Base-by-base conservation (phyloP, 1,140 invertebrate species). In the Aphelenchoides fujianensis region DNA sequence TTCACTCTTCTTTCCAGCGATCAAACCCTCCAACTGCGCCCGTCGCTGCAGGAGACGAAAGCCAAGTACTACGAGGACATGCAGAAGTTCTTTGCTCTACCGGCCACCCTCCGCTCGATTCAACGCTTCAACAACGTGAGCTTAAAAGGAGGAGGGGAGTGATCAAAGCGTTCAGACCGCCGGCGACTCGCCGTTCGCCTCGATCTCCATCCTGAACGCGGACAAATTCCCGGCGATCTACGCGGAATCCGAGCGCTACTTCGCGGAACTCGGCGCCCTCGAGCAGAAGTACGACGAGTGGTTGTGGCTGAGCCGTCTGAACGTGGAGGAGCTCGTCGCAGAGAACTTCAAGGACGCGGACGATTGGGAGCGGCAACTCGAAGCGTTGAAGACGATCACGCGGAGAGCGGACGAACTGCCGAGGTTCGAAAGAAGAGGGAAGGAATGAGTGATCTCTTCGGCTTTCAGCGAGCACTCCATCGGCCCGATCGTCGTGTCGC, bases 11-110 rank as follows among this genome's bases (percentile, higher is more conserved):
- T 12, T 69, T 82, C 73, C 48, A 86, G 86, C n/a, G 84, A 88
- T 64, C 85, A 86, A 71, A 78, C 80, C 54, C 86, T 95, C 0
- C 89, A 92, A 73, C 91, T 91, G 83, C 88, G 89, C 64, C 96
- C 96, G 2, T 88, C 91, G 0, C 86, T 95, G 66, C 93, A 97
- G 85, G 92, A 94, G 83, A 88, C 97, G 31, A 89, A 92, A 2
- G 90, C 91, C 37, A 91, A 92, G 80, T 93, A 96, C 81, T 96
- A 94, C 82, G 89, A 89, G 1, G 91, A 93, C 79, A 87, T 98
- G 80, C 91, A 93, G 73, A 89, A 91, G 69, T 94, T 97, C 74
- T 88, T 97, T 2, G 88, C 90, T 57, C 90, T 96, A 70, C 96
- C 95, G 0, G 89, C 90, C 63, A 89, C 90, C 68, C 95, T 98